phyloP scores from a whole-genome alignment of 2,888 invertebrate species.

The Plebejus melissa region DNA sequence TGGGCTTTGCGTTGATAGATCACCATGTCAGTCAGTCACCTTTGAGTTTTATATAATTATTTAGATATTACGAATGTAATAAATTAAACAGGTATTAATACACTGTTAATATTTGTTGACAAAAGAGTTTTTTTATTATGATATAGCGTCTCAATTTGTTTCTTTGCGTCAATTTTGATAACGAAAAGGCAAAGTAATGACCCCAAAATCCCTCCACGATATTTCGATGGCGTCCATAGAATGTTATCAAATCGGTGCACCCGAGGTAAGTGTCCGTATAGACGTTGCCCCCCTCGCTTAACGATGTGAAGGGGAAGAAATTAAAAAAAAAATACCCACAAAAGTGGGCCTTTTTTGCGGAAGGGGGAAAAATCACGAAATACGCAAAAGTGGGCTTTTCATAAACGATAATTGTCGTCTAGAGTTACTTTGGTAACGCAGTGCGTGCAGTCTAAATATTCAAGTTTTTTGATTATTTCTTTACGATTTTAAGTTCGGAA shows the following conservation, averaged over 20 bases:
- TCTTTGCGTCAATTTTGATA: not conserved
- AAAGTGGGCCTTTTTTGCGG: constrained; percentile 15
- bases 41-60: no score
- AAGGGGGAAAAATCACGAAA: constrained; percentile 11
- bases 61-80: no score
- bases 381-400: constrained; percentile 14
- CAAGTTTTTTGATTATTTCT: not conserved
- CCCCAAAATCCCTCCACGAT: constrained; percentile 55
- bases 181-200: constrained; percentile 37
- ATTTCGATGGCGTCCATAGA: constrained; percentile 70
- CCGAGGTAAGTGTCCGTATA: constrained; percentile 74
- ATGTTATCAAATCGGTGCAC: constrained; percentile 78
- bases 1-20: no score
- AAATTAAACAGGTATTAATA: no score
- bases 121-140: no score
- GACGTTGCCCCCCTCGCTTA: constrained; percentile 51
- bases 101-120: no score
- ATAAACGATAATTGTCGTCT: constrained; percentile 14
- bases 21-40: no score
- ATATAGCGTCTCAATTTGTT: not conserved
- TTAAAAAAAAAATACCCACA: constrained; percentile 33
- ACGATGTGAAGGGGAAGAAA: constrained; percentile 32
- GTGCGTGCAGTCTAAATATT: not conserved
- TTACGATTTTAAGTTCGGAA: not conserved
- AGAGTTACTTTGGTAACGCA: not conserved